Evolutionary conservation across 1,140 invertebrate genomes (phyloP).

Genomic region (Drosophila orena): DNA sequence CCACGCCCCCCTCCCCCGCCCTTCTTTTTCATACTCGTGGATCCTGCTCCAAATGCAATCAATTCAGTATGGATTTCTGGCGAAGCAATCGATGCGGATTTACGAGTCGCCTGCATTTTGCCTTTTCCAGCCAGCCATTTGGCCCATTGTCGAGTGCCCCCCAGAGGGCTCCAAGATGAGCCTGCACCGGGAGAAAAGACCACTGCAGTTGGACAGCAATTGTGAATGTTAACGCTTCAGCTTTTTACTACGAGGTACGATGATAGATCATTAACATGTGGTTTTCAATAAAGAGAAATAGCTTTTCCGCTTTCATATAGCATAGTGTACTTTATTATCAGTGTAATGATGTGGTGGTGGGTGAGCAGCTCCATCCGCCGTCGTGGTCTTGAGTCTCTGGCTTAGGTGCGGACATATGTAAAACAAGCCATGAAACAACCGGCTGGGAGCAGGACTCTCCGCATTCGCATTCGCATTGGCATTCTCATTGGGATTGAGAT

Average conservation of each 20-base stretch:
- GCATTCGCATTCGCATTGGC: neutral
- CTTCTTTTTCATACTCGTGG: too few relatives aligned
- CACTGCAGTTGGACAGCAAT: neutral
- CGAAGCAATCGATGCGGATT: slow-evolving; percentile 70
- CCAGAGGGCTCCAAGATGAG: slow-evolving; percentile 40
- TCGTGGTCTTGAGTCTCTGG: slow-evolving; percentile 36
- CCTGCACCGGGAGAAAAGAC: slow-evolving; percentile 12
- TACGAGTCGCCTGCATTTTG: slow-evolving; percentile 61
- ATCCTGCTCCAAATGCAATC: slow-evolving; percentile 60
- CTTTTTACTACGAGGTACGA: too few relatives aligned
- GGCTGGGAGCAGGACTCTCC: slow-evolving; percentile 39
- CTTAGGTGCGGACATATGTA: slow-evolving; percentile 84
- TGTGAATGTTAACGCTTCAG: too few relatives aligned
- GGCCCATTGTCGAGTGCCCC: slow-evolving; percentile 73
- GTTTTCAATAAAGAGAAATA: too few relatives aligned
- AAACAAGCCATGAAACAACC: slow-evolving; percentile 76
- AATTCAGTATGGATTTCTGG: slow-evolving; percentile 76
- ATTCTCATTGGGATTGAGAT: slow-evolving; percentile 32
- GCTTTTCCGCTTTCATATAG: too few relatives aligned
- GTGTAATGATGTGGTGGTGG: slow-evolving; percentile 41
- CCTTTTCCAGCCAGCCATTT: slow-evolving; percentile 72
- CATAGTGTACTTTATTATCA: neutral
- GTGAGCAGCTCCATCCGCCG: slow-evolving; percentile 43
- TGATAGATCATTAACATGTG: too few relatives aligned
- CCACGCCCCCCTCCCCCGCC: neutral